Percentiles rank a stretch among this genome's conserved stretches.
Evolutionary conservation across 2,797 vertebrate species (phyloP).

Genomic region (Anguilla megastoma): DNA sequence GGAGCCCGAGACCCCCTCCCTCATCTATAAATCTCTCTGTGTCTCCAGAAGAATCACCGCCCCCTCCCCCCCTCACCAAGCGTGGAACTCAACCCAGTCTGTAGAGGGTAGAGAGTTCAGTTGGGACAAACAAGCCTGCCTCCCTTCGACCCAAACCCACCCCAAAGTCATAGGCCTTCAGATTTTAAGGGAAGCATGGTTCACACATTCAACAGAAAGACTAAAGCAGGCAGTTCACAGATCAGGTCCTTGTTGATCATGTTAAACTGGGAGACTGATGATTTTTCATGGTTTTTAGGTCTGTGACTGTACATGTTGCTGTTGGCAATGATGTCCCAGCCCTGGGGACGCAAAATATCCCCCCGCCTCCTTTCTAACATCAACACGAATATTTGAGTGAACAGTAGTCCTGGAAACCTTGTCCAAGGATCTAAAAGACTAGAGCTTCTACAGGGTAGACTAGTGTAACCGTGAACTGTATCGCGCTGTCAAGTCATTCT

Average conservation of each 20-base stretch:
- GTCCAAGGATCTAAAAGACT: constrained; percentile 27
- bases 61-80: background rate
- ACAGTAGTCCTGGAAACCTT: background rate
- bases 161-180: background rate
- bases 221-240: background rate
- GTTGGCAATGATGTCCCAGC: background rate
- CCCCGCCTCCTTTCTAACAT: background rate
- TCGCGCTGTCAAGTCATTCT: constrained; percentile 21
- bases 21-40: background rate
- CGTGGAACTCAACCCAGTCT: background rate
- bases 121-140: background rate
- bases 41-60: background rate
- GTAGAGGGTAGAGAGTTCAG: background rate
- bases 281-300: background rate
- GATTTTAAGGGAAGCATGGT: background rate
- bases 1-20: background rate
- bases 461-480: background rate
- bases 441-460: background rate
- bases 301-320: background rate
- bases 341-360: background rate
- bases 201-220: background rate
- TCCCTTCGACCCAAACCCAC: background rate
- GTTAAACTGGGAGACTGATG: background rate
- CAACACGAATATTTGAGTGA: background rate
- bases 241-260: background rate